phyloP scores from a whole-genome alignment of 2,797 vertebrate species.

The Adrianichthys oophorus region DNA sequence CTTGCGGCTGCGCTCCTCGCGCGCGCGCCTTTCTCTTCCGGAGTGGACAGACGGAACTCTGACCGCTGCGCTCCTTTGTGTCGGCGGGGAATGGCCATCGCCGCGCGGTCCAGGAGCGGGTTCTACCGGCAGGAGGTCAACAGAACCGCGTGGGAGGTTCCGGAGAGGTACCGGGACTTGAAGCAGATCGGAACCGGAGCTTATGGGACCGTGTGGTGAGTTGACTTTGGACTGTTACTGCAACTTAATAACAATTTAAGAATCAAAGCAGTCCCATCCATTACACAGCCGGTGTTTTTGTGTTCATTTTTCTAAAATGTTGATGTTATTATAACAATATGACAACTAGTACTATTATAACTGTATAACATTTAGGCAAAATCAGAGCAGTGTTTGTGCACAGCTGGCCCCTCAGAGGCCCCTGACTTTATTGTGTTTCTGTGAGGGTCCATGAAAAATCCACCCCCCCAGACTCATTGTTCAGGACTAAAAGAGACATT shows the following conservation, averaged over 20 bases:
- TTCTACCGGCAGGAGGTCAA: slow-evolving; percentile 90
- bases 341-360: no score
- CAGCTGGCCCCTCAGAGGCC: slow-evolving; percentile 47
- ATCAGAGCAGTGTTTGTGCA: slow-evolving; percentile 1
- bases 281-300: no score
- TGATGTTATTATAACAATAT: no score
- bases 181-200: slow-evolving; percentile 92
- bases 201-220: slow-evolving; percentile 93
- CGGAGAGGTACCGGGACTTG: slow-evolving; percentile 87
- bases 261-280: no score
- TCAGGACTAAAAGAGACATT: slow-evolving; percentile 9
- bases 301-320: no score
- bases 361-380: no score
- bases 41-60: neutral
- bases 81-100: slow-evolving; percentile 70
- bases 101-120: slow-evolving; percentile 79
- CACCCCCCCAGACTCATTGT: slow-evolving; percentile 53
- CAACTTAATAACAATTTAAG: neutral
- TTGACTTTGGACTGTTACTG: neutral
- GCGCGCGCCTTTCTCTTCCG: neutral
- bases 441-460: slow-evolving; percentile 65
- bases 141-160: slow-evolving; percentile 90
- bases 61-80: neutral
- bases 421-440: slow-evolving; percentile 27
- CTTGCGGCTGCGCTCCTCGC: slow-evolving; percentile 2